Evolutionary conservation across 1,140 invertebrate species (phyloP).

Genomic region (Pachyrhynchus sulphureomaculatus): DNA sequence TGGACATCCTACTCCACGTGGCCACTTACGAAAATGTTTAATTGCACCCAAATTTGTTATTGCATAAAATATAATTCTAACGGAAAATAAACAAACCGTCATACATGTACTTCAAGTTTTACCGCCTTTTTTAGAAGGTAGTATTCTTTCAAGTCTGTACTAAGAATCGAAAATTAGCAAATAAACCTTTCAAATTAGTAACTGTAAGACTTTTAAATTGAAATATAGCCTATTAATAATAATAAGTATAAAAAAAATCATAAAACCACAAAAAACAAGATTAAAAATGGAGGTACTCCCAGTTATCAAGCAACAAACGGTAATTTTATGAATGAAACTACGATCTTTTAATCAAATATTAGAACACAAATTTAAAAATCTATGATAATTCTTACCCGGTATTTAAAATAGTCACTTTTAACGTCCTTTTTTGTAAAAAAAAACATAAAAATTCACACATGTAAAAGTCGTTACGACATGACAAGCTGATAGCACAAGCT

Average conservation of each 20-base stretch:
- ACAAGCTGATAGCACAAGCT: constrained; percentile 27
- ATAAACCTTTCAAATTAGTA: no score
- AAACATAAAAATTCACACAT: constrained; percentile 30
- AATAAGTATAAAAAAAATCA: not conserved
- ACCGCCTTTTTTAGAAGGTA: constrained; percentile 30
- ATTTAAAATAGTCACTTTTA: constrained; percentile 1
- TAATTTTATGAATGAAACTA: constrained; percentile 19
- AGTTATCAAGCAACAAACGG: constrained; percentile 5
- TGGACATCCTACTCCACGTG: no score
- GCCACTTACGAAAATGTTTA: no score
- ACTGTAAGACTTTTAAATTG: no score
- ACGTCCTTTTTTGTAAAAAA: constrained; percentile 15
- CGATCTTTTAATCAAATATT: not conserved
- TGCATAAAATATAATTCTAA: no score
- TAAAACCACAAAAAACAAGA: not conserved
- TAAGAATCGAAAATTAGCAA: no score
- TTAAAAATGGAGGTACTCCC: not conserved
- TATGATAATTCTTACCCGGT: not conserved
- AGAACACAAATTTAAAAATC: not conserved
- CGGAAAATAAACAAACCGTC: not conserved
- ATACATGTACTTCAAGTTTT: constrained; percentile 15
- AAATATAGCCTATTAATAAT: no score
- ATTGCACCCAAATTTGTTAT: no score
- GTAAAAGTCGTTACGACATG: constrained; percentile 39
- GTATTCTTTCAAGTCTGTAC: no score